These are phyloP conservation scores for Calidris pygmaea DNA, from an alignment of 2,113 vertebrate species.

Conservation along the genomic window DNA sequence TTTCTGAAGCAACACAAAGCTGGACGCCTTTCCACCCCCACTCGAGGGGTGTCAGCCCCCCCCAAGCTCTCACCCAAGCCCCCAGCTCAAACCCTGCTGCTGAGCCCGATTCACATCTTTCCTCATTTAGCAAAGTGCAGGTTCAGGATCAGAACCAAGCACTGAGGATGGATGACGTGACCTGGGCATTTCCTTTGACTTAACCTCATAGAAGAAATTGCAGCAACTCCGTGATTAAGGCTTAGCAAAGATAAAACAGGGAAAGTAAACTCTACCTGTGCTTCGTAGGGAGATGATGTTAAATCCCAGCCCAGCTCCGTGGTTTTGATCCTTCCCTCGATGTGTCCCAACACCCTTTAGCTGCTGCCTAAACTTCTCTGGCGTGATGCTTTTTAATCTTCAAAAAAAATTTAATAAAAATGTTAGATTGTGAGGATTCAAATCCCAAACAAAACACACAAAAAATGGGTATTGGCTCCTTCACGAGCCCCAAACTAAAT, in stretches of 20 bases:
- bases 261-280: background rate
- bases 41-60: background rate
- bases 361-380: background rate
- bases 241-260: background rate
- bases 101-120: background rate
- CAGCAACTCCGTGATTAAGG: background rate
- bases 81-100: background rate
- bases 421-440: background rate
- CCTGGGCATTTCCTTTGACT: background rate
- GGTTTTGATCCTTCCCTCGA: background rate
- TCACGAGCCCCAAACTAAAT: accelerated
- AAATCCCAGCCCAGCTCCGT: background rate
- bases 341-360: background rate
- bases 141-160: background rate
- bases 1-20: background rate
- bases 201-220: background rate
- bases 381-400: background rate
- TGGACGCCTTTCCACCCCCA: background rate
- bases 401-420: background rate
- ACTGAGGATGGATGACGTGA: background rate
- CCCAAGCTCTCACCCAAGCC: background rate
- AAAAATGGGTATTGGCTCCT: background rate
- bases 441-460: background rate
- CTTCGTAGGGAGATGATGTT: background rate
- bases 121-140: background rate